These are phyloP conservation scores for Anas flavirostris DNA, from an alignment of 2,797 vertebrate species.

Conservation along the genomic window DNA sequence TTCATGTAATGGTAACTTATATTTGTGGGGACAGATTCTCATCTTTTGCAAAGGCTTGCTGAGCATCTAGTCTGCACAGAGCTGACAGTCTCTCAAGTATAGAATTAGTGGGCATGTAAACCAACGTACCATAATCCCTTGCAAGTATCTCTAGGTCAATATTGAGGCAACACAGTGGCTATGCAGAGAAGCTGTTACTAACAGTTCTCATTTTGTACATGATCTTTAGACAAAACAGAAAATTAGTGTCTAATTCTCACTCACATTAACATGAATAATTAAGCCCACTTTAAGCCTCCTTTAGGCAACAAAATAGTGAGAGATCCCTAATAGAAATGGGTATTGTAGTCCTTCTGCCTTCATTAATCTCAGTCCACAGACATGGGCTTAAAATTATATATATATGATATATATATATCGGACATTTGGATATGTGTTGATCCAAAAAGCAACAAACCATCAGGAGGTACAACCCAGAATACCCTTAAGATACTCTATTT, in stretches of 20 bases:
- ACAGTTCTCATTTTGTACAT: background rate
- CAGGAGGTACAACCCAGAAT: background rate
- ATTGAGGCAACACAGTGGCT: background rate
- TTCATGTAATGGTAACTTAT: background rate
- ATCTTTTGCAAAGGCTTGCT: background rate
- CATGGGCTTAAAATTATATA: background rate
- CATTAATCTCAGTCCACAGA: background rate
- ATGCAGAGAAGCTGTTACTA: background rate
- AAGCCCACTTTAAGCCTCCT: background rate
- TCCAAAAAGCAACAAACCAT: background rate
- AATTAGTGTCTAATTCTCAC: background rate
- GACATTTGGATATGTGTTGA: background rate
- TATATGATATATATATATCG: background rate
- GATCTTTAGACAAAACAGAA: background rate
- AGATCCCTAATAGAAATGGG: background rate
- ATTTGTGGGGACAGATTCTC: conserved; percentile 1
- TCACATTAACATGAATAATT: background rate
- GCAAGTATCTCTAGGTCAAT: accelerated
- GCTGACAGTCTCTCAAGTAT: background rate
- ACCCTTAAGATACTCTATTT: background rate
- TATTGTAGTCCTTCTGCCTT: background rate
- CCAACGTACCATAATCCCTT: background rate
- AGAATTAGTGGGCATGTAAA: background rate
- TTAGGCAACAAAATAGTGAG: background rate
- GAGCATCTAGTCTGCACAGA: background rate